Evolutionary conservation across 37 sponge, comb jelly and placozoan genomes (phyloP), one percentile per base, ranked within the genome.

Genomic region (Spongilla lacustris): DNA sequence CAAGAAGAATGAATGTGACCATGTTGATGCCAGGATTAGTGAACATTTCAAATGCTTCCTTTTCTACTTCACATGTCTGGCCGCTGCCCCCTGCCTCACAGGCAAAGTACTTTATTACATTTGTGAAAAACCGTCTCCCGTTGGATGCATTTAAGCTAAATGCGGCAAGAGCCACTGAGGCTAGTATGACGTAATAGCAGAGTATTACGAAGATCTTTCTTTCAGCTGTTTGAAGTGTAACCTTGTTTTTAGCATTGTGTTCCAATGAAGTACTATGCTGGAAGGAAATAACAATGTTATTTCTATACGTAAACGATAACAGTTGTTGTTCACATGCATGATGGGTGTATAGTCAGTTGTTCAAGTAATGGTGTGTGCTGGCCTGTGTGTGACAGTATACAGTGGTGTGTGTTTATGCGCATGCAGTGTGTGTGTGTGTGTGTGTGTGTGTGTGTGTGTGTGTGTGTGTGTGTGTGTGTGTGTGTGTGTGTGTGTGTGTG

Each of bases 1-100:
- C 85, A 19, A 84, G 58, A 2, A 84, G 68, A 11, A 84, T 29
- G 37, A 76, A 76, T 0, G 77, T 69, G n/a, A 84, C 28, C n/a
- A 77, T 76, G 24, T 68, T 84, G 4, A 49, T 0, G 69, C 67
- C 41, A 9, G 85, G 85, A 69, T 84, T 68, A 26, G 11, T 30
- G 19, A 76, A 36, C 0, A 24, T 21, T 67, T 76, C 69, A 5
- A 76, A 58, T 58, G 1, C 19, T 58, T 41, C 37, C 80, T n/a
- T n/a, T 25, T 46, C 25, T 6, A 6, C 14, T 13, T 29, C 28
- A 5, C 50, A 29, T 80, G 4, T 66, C n/a, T 25, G 35, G 2
- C 19, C 32, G 13, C 8, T 30, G n/a, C 58, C 50, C 14, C 35
- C 29, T 0, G 38, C 33, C 77, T 76, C 85, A 66, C 85, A 84